Conservation (phyloP, 2,113 vertebrate species). For the Hippotragus niger region DNA sequence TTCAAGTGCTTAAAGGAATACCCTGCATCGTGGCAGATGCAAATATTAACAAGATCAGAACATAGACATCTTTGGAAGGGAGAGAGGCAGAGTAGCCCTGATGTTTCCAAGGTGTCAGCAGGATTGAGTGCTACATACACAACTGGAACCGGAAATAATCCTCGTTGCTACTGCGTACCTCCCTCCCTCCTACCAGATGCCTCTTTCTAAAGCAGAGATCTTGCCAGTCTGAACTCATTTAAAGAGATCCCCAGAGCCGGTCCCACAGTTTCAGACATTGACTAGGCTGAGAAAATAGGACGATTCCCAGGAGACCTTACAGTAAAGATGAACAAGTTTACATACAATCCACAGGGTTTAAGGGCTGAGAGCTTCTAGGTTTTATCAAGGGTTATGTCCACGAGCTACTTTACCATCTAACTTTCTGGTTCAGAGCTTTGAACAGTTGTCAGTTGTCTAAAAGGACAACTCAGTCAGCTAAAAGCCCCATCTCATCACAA, state of each 20-base stretch:
- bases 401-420: not conserved
- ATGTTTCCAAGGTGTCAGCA: not conserved
- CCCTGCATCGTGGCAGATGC: not conserved
- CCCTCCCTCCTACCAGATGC: not conserved
- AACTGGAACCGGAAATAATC: conserved; percentile 17
- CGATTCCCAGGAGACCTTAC: not conserved
- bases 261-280: not conserved
- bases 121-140: not conserved
- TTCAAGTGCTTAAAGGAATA: not conserved
- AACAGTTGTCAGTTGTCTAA: not conserved
- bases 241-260: not conserved
- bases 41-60: not conserved
- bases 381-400: not conserved
- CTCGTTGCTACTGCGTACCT: not conserved
- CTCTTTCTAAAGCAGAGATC: not conserved
- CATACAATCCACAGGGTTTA: not conserved
- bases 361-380: not conserved
- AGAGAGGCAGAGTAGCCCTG: not conserved
- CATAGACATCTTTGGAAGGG: not conserved
- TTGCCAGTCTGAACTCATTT: not conserved
- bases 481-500: not conserved
- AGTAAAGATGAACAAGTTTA: not conserved
- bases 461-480: not conserved
- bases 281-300: not conserved
- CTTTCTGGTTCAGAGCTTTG: not conserved